These are phyloP conservation scores for Zaprionus taronus DNA, from an alignment of 1,140 invertebrate genomes.

Conservation along the genomic window DNA sequence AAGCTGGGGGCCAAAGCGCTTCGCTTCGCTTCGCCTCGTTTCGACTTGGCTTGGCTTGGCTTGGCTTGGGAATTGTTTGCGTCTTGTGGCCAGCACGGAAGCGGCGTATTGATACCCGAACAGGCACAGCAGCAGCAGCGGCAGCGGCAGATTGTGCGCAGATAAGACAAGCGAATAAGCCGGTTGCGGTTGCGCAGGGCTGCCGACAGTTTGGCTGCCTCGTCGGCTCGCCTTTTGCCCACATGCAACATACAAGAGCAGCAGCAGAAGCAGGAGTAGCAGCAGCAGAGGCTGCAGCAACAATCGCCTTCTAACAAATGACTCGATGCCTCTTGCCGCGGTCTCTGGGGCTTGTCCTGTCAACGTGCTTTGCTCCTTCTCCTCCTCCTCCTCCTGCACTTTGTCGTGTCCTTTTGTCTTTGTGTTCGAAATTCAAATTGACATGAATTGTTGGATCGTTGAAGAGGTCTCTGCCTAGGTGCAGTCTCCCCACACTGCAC, in stretches of 20 bases:
- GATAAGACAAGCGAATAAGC: conserved; percentile 50
- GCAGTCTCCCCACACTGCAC: conserved; percentile 12
- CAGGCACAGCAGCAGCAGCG: conserved; percentile 28
- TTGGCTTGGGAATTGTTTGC: conserved; percentile 76
- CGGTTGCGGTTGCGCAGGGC: conserved; percentile 31
- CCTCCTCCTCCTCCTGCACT: neutral
- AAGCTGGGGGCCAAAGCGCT: conserved; percentile 21
- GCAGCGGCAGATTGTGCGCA: conserved; percentile 73
- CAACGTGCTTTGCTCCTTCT: conserved; percentile 31
- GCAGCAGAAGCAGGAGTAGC: neutral
- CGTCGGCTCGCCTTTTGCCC: conserved; percentile 71
- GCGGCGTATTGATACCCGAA: conserved; percentile 55
- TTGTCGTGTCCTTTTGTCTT: conserved; percentile 77
- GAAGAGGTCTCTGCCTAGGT: conserved; percentile 22
- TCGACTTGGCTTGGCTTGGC: conserved; percentile 29
- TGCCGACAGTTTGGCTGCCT: conserved; percentile 59
- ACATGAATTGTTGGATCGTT: conserved; percentile 74
- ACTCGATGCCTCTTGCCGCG: conserved; percentile 55
- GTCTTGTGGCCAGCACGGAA: conserved; percentile 61
- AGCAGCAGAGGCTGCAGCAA: conserved; percentile 44
- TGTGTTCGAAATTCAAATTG: conserved; percentile 82
- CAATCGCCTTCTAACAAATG: conserved; percentile 84
- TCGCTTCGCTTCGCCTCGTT: conserved; percentile 12
- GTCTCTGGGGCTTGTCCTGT: conserved; percentile 80
- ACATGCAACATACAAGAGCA: conserved; percentile 59